Evolutionary conservation across 2,113 vertebrate genomes (phyloP).

Genomic region (Charina bottae): DNA sequence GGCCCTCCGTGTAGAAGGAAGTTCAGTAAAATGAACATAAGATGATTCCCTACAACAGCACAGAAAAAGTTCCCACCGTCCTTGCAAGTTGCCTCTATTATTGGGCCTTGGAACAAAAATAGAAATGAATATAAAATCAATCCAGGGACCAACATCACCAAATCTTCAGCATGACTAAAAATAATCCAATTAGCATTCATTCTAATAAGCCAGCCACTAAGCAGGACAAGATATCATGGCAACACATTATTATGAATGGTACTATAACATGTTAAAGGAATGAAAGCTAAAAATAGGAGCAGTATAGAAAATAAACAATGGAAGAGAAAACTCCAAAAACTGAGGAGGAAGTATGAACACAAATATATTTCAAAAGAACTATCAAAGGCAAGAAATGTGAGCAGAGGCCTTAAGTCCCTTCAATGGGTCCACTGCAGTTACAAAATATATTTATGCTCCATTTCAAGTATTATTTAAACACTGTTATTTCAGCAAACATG

Average conservation of each 20-base stretch:
- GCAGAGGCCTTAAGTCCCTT: conserved; percentile 67
- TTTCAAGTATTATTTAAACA: conserved; percentile 78
- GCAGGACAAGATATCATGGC: conserved; percentile 6
- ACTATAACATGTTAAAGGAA: conserved; percentile 42
- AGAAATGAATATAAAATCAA: background rate
- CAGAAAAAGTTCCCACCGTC: background rate
- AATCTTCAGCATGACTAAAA: background rate
- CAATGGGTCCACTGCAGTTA: conserved; percentile 69
- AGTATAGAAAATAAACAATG: conserved; percentile 51
- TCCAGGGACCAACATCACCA: background rate
- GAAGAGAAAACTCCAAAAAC: conserved; percentile 45
- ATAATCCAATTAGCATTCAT: background rate
- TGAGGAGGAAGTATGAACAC: background rate
- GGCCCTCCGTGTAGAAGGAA: background rate
- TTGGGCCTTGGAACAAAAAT: background rate
- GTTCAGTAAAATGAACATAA: background rate
- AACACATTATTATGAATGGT: conserved; percentile 41
- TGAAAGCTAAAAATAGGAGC: conserved; percentile 60
- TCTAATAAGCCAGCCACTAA: background rate
- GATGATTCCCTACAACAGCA: background rate
- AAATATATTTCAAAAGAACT: conserved; percentile 45
- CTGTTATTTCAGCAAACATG: conserved; percentile 81
- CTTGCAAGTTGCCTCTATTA: background rate
- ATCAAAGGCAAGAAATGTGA: conserved; percentile 59
- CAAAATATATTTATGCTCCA: conserved; percentile 74